Evolutionary conservation across 1,140 invertebrate species (phyloP).

Genomic region (Caenorhabditis briggsae): DNA sequence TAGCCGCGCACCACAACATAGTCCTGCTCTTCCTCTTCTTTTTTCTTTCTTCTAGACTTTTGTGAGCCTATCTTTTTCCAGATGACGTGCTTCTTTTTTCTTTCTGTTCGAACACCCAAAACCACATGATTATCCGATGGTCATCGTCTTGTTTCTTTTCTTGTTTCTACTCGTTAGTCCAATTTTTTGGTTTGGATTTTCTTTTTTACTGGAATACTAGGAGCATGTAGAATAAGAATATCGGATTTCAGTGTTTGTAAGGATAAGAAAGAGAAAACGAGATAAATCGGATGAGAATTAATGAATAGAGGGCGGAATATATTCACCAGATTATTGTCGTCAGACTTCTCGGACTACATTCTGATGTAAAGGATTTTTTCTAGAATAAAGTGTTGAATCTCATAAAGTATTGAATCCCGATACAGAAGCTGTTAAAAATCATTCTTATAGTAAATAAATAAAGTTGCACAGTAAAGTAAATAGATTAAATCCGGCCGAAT

Average conservation of each 20-base stretch:
- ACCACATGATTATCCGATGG: slow-evolving; percentile 25
- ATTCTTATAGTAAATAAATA: too few species aligned
- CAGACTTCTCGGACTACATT: neutral
- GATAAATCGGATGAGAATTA: neutral
- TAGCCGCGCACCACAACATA: slow-evolving; percentile 30
- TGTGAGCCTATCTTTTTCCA: neutral
- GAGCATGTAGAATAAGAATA: neutral
- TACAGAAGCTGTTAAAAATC: too few species aligned
- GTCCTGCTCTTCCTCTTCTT: slow-evolving; percentile 18
- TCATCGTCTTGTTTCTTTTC: neutral
- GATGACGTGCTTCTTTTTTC: slow-evolving; percentile 45
- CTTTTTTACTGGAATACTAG: neutral
- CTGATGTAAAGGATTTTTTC: neutral
- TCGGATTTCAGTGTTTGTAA: slow-evolving; percentile 1
- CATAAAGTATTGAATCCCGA: too few species aligned
- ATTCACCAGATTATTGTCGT: neutral
- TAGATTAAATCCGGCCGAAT: too few species aligned
- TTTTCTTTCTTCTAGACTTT: neutral
- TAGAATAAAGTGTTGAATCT: too few species aligned
- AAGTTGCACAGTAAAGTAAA: too few species aligned
- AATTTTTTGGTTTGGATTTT: neutral
- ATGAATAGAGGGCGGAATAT: slow-evolving; percentile 1
- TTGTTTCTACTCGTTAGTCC: neutral
- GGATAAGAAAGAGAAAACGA: neutral
- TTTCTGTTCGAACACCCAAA: slow-evolving; percentile 13